These are phyloP conservation scores for Spizella passerina DNA, from an alignment of 2,797 vertebrate genomes.

Conservation along the genomic window DNA sequence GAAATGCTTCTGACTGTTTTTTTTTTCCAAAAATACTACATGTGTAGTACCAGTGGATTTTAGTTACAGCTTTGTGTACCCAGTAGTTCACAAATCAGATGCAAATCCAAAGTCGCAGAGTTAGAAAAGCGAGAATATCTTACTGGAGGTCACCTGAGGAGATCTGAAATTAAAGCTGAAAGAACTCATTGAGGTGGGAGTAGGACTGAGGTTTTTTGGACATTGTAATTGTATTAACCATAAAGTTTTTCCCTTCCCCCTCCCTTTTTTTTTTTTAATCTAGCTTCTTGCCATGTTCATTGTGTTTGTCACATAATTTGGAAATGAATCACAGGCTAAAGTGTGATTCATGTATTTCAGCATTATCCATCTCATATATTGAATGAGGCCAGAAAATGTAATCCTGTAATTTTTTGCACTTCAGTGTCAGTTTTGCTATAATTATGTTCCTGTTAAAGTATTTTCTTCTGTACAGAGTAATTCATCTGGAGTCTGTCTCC, in stretches of 20 bases:
- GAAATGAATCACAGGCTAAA: not conserved
- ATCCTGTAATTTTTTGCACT: not conserved
- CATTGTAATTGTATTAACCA: not conserved
- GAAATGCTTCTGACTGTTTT: not conserved
- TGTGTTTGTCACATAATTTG: not conserved
- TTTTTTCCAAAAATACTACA: not conserved
- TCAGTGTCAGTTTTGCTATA: not conserved
- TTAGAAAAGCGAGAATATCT: not conserved
- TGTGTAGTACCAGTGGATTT: not conserved
- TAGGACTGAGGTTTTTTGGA: not conserved
- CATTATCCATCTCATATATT: not conserved
- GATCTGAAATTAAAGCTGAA: not conserved
- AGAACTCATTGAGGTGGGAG: not conserved
- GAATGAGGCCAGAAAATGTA: not conserved
- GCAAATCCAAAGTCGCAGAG: not conserved
- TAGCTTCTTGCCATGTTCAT: not conserved
- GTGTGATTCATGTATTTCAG: not conserved
- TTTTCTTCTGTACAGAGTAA: not conserved
- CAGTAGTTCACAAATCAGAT: not conserved
- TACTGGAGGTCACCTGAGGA: not conserved
- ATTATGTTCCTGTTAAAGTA: not conserved
- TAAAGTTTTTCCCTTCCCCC: fast-evolving
- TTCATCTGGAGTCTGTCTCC: not conserved
- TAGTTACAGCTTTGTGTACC: not conserved
- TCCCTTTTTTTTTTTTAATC: not conserved